Base-by-base conservation (phyloP, 2,888 invertebrate genomes). In the Lasioglossum lativentre region DNA sequence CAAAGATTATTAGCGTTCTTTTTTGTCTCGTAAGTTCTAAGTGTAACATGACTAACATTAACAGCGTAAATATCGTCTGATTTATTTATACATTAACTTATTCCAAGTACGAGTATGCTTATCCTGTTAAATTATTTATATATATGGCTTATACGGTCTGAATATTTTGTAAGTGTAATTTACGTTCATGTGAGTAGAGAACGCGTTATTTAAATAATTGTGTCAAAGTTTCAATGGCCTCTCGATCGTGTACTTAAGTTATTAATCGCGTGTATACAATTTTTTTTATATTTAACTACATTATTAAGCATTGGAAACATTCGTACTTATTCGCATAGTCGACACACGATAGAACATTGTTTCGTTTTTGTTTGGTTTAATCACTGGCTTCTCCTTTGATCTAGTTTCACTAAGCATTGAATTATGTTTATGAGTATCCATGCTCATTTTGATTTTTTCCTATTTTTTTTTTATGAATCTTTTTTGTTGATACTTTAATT, bases 191-290 rank as follows among this genome's bases (percentile, higher is more conserved):
- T 56, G 71, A n/a, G 40, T 10, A 68, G 23, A 66, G 68, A 73
- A 71, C 12, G 30, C 38, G 78, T 83, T 88, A 78, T 71, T 88
- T 80, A 72, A 70, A 82, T 68, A 34, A 72, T 63, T 63, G 30
- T 47, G 34, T 38, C 56, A 6, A 14, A 71, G 66, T 40, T 34
- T 42, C 19, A 76, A 45, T 23, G 38, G 68, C 34, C 88, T 27
- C 30, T 66, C 74, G 82, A 88, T 78, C 82, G 85, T 84, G 94
- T 94, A 95, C 95, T 95, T 95, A 94, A 94, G 92, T 94, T 94
- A 94, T 94, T 94, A 94, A 95, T 96, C 85, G 85, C 78, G 86
- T 75, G 78, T 90, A 86, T 89, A 95, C 78, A 85, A 30, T 74
- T 79, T 14, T 40, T 70, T 59, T 72, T 75, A 72, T 52, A 45